These are phyloP conservation scores for Augochlorella aurata DNA, from an alignment of 2,888 invertebrate species.

Conservation along the genomic window DNA sequence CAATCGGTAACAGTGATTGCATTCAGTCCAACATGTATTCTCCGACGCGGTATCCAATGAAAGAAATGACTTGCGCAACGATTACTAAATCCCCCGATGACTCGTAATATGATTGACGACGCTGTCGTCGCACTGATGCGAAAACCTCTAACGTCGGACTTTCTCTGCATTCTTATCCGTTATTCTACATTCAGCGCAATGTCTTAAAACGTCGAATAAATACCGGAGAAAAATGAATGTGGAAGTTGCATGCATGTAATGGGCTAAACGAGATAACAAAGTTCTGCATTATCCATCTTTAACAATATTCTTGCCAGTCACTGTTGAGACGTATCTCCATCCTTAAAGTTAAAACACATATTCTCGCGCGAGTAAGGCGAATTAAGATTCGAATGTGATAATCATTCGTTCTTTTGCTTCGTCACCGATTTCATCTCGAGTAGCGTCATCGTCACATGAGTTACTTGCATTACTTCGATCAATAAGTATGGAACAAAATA, in stretches of 20 bases:
- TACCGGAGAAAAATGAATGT: not conserved
- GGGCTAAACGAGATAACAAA: slow-evolving; percentile 32
- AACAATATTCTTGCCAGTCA: slow-evolving; percentile 66
- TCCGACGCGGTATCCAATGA: slow-evolving; percentile 26
- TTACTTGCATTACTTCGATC: not conserved
- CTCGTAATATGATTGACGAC: slow-evolving; percentile 41
- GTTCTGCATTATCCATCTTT: slow-evolving; percentile 45
- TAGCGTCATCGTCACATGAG: slow-evolving; percentile 29
- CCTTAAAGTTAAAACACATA: slow-evolving; percentile 55
- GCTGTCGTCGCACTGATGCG: slow-evolving; percentile 21
- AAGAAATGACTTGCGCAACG: slow-evolving; percentile 51
- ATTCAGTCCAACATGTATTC: slow-evolving; percentile 25
- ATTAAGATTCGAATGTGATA: slow-evolving; percentile 65
- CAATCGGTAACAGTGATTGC: slow-evolving; percentile 41
- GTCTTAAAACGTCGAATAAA: not conserved
- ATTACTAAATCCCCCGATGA: slow-evolving; percentile 46
- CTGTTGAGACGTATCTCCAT: slow-evolving; percentile 30
- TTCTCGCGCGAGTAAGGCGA: slow-evolving; percentile 59
- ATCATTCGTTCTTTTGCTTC: slow-evolving; percentile 54
- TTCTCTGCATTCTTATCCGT: not conserved
- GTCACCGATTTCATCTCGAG: slow-evolving; percentile 64
- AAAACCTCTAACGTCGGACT: slow-evolving; percentile 10
- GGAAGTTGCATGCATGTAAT: not conserved
- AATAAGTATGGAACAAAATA: no score
- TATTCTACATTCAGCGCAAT: not conserved